Evolutionary conservation across 2,797 vertebrate species (phyloP).

Genomic region (Megalops cyprinoides): DNA sequence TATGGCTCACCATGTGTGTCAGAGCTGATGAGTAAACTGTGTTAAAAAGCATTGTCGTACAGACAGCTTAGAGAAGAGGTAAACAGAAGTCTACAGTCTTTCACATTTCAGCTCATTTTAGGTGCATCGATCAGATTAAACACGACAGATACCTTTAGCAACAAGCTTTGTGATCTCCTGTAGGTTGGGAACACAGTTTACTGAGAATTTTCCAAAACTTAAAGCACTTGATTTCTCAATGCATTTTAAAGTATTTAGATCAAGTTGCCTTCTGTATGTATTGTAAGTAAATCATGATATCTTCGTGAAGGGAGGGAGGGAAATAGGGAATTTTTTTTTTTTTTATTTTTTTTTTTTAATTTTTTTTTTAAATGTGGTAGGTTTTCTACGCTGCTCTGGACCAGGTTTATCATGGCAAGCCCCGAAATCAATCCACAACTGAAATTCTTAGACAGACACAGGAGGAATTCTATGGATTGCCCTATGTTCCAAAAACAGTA

Average conservation of each 20-base stretch:
- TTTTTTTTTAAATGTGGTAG: constrained; percentile 58
- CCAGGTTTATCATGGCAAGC: constrained; percentile 90
- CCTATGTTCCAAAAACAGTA: constrained; percentile 90
- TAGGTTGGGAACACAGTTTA: no score
- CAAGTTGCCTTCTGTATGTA: no score
- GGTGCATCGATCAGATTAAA: background rate
- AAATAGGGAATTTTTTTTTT: no score
- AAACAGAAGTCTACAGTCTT: background rate
- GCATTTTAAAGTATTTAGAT: background rate
- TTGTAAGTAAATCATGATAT: no score
- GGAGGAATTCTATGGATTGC: constrained; percentile 87
- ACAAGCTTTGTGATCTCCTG: background rate
- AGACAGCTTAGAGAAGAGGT: background rate
- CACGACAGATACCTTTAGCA: background rate
- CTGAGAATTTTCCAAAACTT: background rate
- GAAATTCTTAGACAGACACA: constrained; percentile 90
- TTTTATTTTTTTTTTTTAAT: background rate
- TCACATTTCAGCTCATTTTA: background rate
- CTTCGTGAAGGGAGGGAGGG: no score
- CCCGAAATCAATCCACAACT: constrained; percentile 85
- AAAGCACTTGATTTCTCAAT: background rate
- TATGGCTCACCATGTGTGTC: no score
- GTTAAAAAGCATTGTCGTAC: background rate
- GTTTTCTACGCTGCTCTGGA: constrained; percentile 94
- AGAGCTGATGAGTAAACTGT: no score